phyloP scores from a whole-genome alignment of 2,888 invertebrate species.

The Celastrina argiolus region DNA sequence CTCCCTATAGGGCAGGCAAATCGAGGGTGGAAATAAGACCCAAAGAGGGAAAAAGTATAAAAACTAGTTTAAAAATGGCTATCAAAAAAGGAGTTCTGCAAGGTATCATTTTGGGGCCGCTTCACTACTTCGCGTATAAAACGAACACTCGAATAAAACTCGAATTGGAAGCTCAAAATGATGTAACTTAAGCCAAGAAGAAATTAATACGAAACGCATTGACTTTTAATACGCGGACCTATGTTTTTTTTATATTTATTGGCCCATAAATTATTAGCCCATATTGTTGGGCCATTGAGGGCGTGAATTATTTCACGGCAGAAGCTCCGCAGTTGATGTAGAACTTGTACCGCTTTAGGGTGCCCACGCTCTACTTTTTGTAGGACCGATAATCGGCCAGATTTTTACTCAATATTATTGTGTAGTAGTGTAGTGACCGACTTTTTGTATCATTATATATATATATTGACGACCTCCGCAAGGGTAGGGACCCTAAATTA shows the following conservation, averaged over 20 bases:
- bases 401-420: no score
- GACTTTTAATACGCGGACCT: background rate
- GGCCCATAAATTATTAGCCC: background rate
- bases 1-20: no score
- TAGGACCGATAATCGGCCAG: no score
- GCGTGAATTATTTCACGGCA: constrained; percentile 15
- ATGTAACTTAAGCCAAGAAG: background rate
- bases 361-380: no score
- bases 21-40: no score
- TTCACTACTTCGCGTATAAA: background rate
- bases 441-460: no score
- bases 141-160: background rate
- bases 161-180: background rate
- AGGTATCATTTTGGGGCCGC: background rate
- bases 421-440: no score
- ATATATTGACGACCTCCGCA: no score
- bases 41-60: background rate
- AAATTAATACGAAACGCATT: background rate
- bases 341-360: background rate
- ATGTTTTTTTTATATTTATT: constrained; percentile 1
- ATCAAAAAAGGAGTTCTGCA: background rate
- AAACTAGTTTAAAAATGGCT: background rate
- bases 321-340: constrained; percentile 11
- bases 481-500: no score
- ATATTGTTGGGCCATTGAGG: background rate